A percentile compares a stretch with the other conserved stretches of the same genome.
phyloP scores from a whole-genome alignment of 1,140 invertebrate species.

The Carposina sasakii region DNA sequence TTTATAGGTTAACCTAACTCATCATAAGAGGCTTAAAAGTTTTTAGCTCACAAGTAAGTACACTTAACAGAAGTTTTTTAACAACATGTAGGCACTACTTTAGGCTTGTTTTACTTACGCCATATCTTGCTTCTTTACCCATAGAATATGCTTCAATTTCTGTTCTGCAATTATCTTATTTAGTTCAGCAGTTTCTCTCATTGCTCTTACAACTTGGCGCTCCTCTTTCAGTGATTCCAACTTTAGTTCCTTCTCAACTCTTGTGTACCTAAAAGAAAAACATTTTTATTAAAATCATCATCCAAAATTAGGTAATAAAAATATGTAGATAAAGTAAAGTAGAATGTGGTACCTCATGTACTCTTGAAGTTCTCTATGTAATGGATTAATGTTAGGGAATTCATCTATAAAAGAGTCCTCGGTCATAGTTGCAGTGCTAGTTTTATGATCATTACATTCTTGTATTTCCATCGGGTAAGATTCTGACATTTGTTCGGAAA shows the following conservation, averaged over 20 bases:
- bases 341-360: constrained; percentile 49
- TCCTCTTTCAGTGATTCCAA: constrained; percentile 62
- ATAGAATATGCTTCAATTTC: constrained; percentile 58
- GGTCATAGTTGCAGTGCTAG: constrained; percentile 35
- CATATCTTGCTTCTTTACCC: constrained; percentile 58
- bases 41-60: too few species aligned
- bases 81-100: too few species aligned
- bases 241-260: constrained; percentile 49
- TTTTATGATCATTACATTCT: constrained; percentile 11
- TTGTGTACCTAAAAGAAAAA: constrained; percentile 31
- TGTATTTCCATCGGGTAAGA: constrained; percentile 19
- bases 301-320: too few species aligned
- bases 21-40: too few species aligned
- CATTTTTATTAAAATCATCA: too few species aligned
- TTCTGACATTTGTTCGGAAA: constrained; percentile 29
- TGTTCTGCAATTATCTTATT: constrained; percentile 69
- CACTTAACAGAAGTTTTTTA: too few species aligned
- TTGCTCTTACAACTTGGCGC: constrained; percentile 50
- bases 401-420: constrained; percentile 29
- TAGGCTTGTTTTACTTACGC: too few species aligned
- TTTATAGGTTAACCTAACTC: too few species aligned
- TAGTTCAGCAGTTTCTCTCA: constrained; percentile 64
- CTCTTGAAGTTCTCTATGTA: constrained; percentile 40
- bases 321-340: too few species aligned
- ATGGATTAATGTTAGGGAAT: constrained; percentile 21